Base-by-base conservation (phyloP, 2,113 vertebrate genomes). In the Tachysurus fulvidraco region DNA sequence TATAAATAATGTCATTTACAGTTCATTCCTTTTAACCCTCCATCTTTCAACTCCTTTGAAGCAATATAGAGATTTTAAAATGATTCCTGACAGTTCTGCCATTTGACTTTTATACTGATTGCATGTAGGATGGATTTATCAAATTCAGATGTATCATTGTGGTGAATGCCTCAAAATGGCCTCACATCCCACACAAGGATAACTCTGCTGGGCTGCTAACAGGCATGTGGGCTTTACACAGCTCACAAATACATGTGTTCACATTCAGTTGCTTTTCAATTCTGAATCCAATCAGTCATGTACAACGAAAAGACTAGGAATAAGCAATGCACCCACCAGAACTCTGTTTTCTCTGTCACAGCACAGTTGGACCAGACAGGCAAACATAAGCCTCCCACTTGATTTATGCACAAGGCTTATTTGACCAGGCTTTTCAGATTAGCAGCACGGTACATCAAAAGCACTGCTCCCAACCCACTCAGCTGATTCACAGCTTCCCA, bases 341-440 rank as follows among this genome's bases (percentile, higher is more conserved):
- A 82, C 82, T 73, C 81, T 86, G 85, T 86, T 86, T 90, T 88
- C 36, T 52, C 87, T 88, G 89, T 88, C 87, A 87, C 30, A 80
- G 67, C 60, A 55, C 7, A 55, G 76, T 83, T 88, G 73, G 71
- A 78, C 67, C 60, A 83, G 84, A 90, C 84, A 90, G 85, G 85
- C 85, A 88, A 71, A 79, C 77, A 88, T 67, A 84, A 78, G 60
- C 85, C 85, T 86, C 87, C 87, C 59, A 85, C 89, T 83, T 90
- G 85, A 90, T 88, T 88, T 90, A 88, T 86, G 85, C 87, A 85
- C 69, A 79, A 50, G 82, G 60, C 62, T 85, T 83, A 65, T 90
- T 83, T 84, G 54, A 90, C 87, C 76, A 67, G 84, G 87, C 73
- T 87, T 88, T 88, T 89, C 83, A 88, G 88, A 90, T 92, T 89